Evolutionary conservation across 2,797 vertebrate species (phyloP), one percentile per base, ranked within the genome.

Genomic region (Harpagifer antarcticus): DNA sequence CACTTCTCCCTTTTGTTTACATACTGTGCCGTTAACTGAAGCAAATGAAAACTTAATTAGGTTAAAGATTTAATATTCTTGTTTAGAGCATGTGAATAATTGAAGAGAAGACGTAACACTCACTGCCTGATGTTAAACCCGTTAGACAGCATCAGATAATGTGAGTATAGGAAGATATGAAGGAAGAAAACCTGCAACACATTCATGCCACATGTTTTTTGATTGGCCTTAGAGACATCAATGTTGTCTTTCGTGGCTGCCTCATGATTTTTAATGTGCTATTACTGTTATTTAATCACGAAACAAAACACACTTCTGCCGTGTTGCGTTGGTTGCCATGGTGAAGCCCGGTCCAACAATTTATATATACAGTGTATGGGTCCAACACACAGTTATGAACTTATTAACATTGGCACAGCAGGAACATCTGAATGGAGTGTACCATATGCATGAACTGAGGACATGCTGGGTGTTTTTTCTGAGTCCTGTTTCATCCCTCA

Each of bases 321-420:
- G 23, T 13, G 23, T 63, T 74, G 54, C 13, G 9, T 12, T 31
- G 61, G 76, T 86, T 86, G 76, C 85, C 57, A 74, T 64, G 72
- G 88, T 63, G 80, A 86, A 61, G 56, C 69, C 52, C 1, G 23
- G 23, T 23, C 3, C 23, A 23, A 23, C 23, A 23, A 23, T 23
- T 23, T 23, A 23, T 23, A 23, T 3, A 23, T 3, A 23, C 23
- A 23, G 23, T 23, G 3, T 23, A 23, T 23, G 23, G 33, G 33
- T 37, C 33, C 33, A 1, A 49, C 19, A 31, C 27, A 68, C 49
- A 58, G 37, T 72, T 52, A 58, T 71, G 52, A 57, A 63, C 7
- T 9, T 27, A 27, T 56, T 86, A 73, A 63, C 62, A 81, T 72
- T 70, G 8, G 33, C 33, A 37, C 33, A 37, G 33, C 76, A 59